Evolutionary conservation across 92 coral and sea anemone species (phyloP).

Genomic region (Meandrina meandrites): DNA sequence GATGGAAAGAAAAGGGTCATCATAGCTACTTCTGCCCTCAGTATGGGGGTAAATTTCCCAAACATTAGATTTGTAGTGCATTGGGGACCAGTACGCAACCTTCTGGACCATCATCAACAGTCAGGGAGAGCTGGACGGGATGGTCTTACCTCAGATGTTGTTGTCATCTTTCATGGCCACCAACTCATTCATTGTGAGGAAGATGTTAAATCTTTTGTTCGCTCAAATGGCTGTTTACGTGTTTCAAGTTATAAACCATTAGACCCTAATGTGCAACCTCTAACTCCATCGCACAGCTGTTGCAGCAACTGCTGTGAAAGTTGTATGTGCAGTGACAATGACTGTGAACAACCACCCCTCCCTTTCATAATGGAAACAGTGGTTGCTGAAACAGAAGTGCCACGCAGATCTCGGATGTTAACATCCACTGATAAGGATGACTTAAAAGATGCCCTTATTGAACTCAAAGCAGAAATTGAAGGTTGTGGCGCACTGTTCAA

Average conservation of each 20-base stretch:
- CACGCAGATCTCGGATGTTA: slow-evolving; percentile 5
- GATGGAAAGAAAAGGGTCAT: too few species aligned
- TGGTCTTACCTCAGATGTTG: slow-evolving; percentile 50
- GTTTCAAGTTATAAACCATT: slow-evolving; percentile 1
- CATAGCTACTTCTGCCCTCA: slow-evolving; percentile 48
- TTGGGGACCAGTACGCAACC: slow-evolving; percentile 58
- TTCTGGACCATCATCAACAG: slow-evolving; percentile 57
- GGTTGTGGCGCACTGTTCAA: slow-evolving; percentile 6
- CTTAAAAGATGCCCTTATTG: slow-evolving; percentile 42
- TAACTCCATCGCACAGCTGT: background rate
- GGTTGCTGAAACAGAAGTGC: background rate
- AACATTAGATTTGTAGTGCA: slow-evolving; percentile 42
- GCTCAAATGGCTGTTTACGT: background rate
- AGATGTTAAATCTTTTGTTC: slow-evolving; percentile 25
- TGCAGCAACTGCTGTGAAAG: slow-evolving; percentile 1
- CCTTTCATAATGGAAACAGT: slow-evolving; percentile 23
- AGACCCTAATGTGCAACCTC: background rate
- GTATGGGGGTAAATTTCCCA: slow-evolving; percentile 61
- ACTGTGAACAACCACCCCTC: background rate
- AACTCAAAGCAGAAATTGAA: slow-evolving; percentile 12
- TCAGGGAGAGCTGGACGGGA: slow-evolving; percentile 63
- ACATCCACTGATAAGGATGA: slow-evolving; percentile 29
- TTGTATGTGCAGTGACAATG: slow-evolving; percentile 4
- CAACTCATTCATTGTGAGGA: slow-evolving; percentile 56
- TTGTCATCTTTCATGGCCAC: slow-evolving; percentile 56